Percentiles rank a stretch among this genome's conserved stretches.
Conservation (phyloP, 2,113 vertebrate genomes). For the Mustela lutreola region DNA sequence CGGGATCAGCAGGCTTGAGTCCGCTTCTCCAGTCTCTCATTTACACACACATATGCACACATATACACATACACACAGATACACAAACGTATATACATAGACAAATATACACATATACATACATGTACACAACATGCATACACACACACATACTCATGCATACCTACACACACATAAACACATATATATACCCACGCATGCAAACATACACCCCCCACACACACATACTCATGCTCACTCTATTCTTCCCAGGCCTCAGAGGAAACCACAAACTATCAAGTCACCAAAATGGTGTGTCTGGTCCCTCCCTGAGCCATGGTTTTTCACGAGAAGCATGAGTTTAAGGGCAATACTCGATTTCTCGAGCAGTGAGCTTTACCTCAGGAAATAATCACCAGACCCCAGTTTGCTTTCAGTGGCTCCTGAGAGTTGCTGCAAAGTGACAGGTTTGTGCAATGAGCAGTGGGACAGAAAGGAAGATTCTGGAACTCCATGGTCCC, state of each 20-base stretch:
- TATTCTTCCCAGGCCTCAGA: background rate
- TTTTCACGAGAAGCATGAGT: background rate
- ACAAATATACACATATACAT: background rate
- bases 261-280: background rate
- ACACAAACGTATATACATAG: background rate
- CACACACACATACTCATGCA: background rate
- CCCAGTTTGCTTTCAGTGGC: background rate
- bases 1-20: background rate
- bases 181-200: background rate
- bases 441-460: fast-evolving
- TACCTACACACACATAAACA: background rate
- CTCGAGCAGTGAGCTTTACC: background rate
- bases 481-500: background rate
- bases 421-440: too few relatives aligned
- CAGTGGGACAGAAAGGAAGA: background rate
- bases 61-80: background rate
- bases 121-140: background rate
- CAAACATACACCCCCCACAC: background rate
- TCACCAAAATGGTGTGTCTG: background rate
- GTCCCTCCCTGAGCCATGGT: background rate
- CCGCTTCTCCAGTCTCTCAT: background rate
- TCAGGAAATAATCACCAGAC: background rate
- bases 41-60: background rate
- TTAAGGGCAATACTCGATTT: background rate
- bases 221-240: background rate